phyloP scores from a whole-genome alignment of 1,140 invertebrate genomes.

The Dreissena rostriformis region DNA sequence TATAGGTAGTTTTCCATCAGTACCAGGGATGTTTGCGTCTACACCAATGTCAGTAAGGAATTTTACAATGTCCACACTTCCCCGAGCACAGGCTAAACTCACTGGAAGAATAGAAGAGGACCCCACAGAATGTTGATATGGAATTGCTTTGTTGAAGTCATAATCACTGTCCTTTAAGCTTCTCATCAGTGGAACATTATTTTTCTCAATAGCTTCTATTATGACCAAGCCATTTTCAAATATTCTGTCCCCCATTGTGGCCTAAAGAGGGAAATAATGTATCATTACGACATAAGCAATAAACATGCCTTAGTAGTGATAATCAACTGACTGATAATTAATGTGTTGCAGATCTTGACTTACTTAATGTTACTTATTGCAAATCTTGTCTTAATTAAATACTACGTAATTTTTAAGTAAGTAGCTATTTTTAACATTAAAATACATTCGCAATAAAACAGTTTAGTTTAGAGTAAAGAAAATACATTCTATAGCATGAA shows the following conservation, averaged over 20 bases:
- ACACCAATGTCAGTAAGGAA: slow-evolving; percentile 65
- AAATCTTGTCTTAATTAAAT: not conserved
- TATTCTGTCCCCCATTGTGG: not conserved
- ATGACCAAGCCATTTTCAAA: not conserved
- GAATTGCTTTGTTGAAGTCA: slow-evolving; percentile 51
- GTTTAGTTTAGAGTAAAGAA: too few relatives aligned
- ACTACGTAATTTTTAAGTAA: not conserved
- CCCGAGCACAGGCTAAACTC: slow-evolving; percentile 66
- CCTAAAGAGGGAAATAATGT: not conserved
- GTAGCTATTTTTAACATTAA: too few relatives aligned
- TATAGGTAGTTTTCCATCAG: slow-evolving; percentile 73
- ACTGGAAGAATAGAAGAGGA: slow-evolving; percentile 47
- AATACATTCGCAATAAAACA: too few relatives aligned
- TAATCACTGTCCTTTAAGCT: slow-evolving; percentile 4
- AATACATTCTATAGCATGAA: too few relatives aligned
- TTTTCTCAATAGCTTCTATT: slow-evolving; percentile 23
- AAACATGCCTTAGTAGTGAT: not conserved
- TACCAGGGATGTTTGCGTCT: slow-evolving; percentile 66
- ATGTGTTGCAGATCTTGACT: not conserved
- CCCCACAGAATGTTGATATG: not conserved
- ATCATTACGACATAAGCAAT: not conserved
- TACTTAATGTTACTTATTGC: not conserved
- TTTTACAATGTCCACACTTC: slow-evolving; percentile 63
- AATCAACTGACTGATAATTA: not conserved
- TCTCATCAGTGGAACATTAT: slow-evolving; percentile 11